Evolutionary conservation across 2,113 vertebrate genomes (phyloP).

Genomic region (Natator depressus): DNA sequence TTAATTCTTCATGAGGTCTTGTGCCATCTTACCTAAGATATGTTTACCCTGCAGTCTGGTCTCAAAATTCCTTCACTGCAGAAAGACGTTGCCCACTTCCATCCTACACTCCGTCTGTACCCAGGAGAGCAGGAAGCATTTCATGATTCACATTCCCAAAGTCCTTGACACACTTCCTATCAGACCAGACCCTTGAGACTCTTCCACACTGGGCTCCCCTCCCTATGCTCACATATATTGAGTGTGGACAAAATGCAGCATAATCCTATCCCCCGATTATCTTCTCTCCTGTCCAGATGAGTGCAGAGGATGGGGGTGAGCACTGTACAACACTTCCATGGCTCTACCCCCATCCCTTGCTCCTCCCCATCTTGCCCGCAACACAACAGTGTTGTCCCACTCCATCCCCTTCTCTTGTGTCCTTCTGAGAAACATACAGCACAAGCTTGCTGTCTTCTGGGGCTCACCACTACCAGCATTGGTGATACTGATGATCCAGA

Average conservation of each 20-base stretch:
- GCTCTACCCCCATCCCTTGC: background rate
- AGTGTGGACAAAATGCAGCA: background rate
- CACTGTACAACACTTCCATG: background rate
- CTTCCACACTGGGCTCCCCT: background rate
- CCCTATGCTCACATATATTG: background rate
- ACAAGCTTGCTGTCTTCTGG: background rate
- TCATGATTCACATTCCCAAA: background rate
- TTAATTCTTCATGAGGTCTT: background rate
- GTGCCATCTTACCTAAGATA: background rate
- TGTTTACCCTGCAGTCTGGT: background rate
- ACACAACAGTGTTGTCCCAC: background rate
- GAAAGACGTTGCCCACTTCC: background rate
- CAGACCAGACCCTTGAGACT: background rate
- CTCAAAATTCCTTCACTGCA: background rate
- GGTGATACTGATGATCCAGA: background rate
- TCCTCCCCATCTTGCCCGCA: background rate
- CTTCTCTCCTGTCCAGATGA: background rate
- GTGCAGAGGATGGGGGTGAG: background rate
- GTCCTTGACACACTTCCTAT: background rate
- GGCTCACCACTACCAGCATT: background rate
- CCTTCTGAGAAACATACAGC: background rate
- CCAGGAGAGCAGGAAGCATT: background rate
- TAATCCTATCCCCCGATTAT: background rate
- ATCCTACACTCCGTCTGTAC: rapidly evolving
- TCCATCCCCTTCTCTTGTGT: background rate